Conservation (phyloP, 2,888 invertebrate genomes). For the Melitaea athalia region DNA sequence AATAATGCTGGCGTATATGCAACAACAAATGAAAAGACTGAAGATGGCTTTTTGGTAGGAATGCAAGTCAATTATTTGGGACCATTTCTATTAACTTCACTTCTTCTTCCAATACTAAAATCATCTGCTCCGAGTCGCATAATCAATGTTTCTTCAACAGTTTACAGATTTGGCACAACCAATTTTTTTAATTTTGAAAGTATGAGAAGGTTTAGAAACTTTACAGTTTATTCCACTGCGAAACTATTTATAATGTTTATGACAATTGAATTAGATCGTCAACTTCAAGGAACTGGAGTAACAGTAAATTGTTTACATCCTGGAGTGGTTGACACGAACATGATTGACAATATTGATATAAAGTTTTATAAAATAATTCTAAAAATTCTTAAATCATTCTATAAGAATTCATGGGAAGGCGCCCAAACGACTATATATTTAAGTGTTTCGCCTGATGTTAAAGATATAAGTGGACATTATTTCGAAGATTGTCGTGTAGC, state of each 20-base stretch:
- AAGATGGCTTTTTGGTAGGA: slow-evolving; percentile 82
- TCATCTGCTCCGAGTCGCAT: slow-evolving; percentile 55
- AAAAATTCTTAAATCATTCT: slow-evolving; percentile 51
- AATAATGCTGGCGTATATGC: slow-evolving; percentile 82
- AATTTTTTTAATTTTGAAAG: slow-evolving; percentile 43
- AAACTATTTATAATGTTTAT: slow-evolving; percentile 83
- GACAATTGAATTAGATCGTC: slow-evolving; percentile 85
- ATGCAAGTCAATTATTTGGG: slow-evolving; percentile 84
- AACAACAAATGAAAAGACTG: slow-evolving; percentile 65
- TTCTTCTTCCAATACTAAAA: slow-evolving; percentile 72
- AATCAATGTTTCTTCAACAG: slow-evolving; percentile 55
- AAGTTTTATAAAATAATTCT: slow-evolving; percentile 56
- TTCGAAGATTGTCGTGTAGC: slow-evolving; percentile 80
- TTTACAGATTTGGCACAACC: slow-evolving; percentile 47
- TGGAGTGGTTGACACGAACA: slow-evolving; percentile 86
- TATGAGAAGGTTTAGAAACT: neutral
- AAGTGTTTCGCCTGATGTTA: slow-evolving; percentile 77
- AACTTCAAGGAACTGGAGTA: slow-evolving; percentile 85
- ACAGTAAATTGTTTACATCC: slow-evolving; percentile 92
- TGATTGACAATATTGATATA: slow-evolving; percentile 79
- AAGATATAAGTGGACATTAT: slow-evolving; percentile 83
- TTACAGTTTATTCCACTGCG: slow-evolving; percentile 31
- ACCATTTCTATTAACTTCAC: slow-evolving; percentile 84
- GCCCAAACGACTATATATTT: slow-evolving; percentile 82
- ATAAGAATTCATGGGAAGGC: slow-evolving; percentile 60